Base-by-base conservation (phyloP, 2,797 vertebrate species). In the Graptemys geographica region DNA sequence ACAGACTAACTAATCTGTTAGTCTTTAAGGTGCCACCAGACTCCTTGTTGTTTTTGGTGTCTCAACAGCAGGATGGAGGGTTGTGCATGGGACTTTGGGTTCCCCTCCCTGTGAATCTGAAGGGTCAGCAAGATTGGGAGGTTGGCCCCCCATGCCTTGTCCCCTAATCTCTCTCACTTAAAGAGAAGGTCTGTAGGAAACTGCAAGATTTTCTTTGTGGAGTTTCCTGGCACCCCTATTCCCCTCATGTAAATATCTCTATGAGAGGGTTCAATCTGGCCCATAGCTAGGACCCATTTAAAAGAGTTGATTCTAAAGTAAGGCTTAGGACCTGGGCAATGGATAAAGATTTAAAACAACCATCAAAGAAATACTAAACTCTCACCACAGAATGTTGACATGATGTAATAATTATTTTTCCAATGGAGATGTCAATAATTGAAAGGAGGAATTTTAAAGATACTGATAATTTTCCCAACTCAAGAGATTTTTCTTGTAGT, bases 321-420 rank as follows among this genome's bases (percentile, higher is more conserved):
- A 79, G 76, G 8, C 86, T 90, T n/a, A 84, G 83, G 83, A 93
- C 78, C 65, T 80, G n/a, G 95, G 53, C 95, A 86, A 88, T 0
- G 94, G 87, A 72, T 93, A 90, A 96, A 96, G 0, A 15, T 53
- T 91, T 90, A 84, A 94, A 95, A 92, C 79, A 0, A 0, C 55
- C 90, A 89, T 81, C 86, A 94, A 78, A 92, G 83, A 95, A 85
- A 95, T 56, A 28, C 59, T 87, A 79, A 89, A 85, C 65, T 8
- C 1, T n/a, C 92, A 84, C 79, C 87, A 95, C 47, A 89, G 79
- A 86, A 69, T 92, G 96, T 72, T 81, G 95, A 92, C 56, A 89
- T 74, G 81, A 92, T 92, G 83, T 86, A 92, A 94, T 94, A 95
- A 94, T 91, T 92, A 91, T 33, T 25, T 81, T 94, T 96, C 72